Base-by-base conservation (phyloP, 2,888 invertebrate species). In the Acleris sparsana region DNA sequence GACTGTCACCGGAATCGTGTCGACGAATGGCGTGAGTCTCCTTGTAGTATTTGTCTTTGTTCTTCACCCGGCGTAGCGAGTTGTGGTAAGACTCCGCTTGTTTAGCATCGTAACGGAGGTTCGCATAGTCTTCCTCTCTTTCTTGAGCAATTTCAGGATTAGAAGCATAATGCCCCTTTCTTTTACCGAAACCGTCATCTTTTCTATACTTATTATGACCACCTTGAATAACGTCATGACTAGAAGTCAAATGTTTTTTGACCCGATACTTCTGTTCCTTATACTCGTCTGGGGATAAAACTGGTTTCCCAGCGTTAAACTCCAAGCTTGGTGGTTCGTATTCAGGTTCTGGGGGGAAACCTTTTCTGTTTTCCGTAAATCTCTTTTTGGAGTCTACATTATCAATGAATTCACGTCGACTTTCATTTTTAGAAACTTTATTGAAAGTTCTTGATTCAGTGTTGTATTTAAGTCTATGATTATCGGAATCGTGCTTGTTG, bases 321-420 rank as follows among this genome's bases (percentile, higher is more conserved):
- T 95, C 95, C 60, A 95, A 89, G 75, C 95, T 95, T 72, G 95
- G 95, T 43, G 95, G 95, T 78, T 95, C 95, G 70, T 93, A 93
- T 73, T 94, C 94, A 17, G 93, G 85, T 76, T 93, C 84, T 25
- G 93, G 87, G 73, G 94, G 88, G 75, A 93, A 92, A 67, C 85
- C 72, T 80, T 86, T 84, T 73, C 85, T 77, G 73, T 83, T 76
- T 44, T 81, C 80, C 71, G 80, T 84, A 67, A 84, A 87, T 70
- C 87, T 83, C 5, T 73, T 70, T 51, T 76, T 79, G 39, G 87
- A 79, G 33, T 83, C 81, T 59, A 87, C 72, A 60, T 79, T 84
- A 51, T 90, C 87, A 62, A 88, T 83, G 64, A 87, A 92, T 53
- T 86, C 89, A 62, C 87, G 86, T 61, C 89, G 78, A 58, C 90